Evolutionary conservation across 2,888 invertebrate genomes (phyloP), one percentile per base, ranked within the genome.

Genomic region (Apocheima hispidaria): DNA sequence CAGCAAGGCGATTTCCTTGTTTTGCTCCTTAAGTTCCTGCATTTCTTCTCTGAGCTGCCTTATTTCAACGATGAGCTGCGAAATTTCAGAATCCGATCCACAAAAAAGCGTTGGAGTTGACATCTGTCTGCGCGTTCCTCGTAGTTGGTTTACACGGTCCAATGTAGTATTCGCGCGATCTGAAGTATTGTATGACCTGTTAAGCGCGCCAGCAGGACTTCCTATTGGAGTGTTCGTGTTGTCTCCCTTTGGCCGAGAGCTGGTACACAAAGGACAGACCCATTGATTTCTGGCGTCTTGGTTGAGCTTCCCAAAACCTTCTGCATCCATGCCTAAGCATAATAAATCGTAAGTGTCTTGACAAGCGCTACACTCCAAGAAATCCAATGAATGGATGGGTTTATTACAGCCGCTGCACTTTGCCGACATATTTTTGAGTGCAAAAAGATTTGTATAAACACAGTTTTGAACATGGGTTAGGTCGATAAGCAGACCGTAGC

Each of bases 201-300:
- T 41, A 1, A 41, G 10, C 10, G 41, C 9, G 21, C 41, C 2
- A 12, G 41, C 41, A 4, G 41, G 41, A 12, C 41, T 41, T 12
- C 41, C 40, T 9, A 40, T 40, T 7, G 40, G 40, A 18, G 40
- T 40, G 9, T 40, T 18, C 7, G 40, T 40, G 20, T 40, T 40
- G 40, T 20, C 40, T 2, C 16, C 20, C 18, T 40, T 40, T 7
- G 40, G 20, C 3, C 41, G 41, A 2, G 20, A 21, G 41, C 41
- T 41, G 1, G 41, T 21, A 12, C 41, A 41, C 12, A 41, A 6
- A 10, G 41, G 41, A 21, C 41, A 41, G 1, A 21, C 7, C 41
- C 20, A 41, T 2, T 2, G 12, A n/a, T 41, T 21, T n/a, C 12
- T 41, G 1, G 12, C 7, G 2, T 41, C 41, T 21, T 41, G 41